These are phyloP conservation scores for Hydrochoerus hydrochaeris DNA, from an alignment of 2,113 vertebrate species.

Conservation along the genomic window DNA sequence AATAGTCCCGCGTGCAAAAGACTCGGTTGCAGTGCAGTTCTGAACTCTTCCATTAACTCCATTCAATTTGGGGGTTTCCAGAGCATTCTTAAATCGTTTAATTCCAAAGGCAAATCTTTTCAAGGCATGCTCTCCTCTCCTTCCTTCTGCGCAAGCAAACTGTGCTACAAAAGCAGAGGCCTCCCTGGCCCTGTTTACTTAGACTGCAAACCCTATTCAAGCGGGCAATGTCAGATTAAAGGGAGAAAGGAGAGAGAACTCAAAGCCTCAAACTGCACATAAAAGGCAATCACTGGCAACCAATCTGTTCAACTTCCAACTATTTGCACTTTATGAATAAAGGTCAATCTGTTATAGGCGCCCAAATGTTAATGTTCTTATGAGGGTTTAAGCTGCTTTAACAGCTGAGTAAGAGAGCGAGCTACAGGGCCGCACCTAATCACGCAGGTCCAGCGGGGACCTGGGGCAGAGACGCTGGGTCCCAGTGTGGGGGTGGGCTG, in stretches of 20 bases:
- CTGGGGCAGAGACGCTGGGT: background rate
- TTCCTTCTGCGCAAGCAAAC: constrained; percentile 68
- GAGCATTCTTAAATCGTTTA: constrained; percentile 88
- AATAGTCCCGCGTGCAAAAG: constrained; percentile 74
- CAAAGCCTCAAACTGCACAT: constrained; percentile 91
- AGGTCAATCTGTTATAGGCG: constrained; percentile 91
- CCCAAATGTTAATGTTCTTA: constrained; percentile 93
- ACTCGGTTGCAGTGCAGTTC: constrained; percentile 59
- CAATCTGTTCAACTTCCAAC: constrained; percentile 91
- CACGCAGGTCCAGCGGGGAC: constrained; percentile 77
- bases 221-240: constrained; percentile 92
- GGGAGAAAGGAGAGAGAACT: constrained; percentile 90
- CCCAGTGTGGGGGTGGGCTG: background rate
- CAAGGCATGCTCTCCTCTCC: constrained; percentile 86
- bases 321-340: constrained; percentile 92
- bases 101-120: constrained; percentile 89
- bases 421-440: constrained; percentile 86
- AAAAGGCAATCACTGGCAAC: constrained; percentile 90
- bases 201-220: constrained; percentile 91
- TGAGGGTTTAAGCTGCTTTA: constrained; percentile 91
- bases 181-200: constrained; percentile 90
- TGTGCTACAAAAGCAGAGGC: constrained; percentile 87
- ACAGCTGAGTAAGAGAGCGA: constrained; percentile 90
- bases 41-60: constrained; percentile 78
- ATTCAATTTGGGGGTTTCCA: constrained; percentile 83